A percentile compares a stretch with the other conserved stretches of the same genome.
phyloP scores from a whole-genome alignment of 2,113 vertebrate genomes.

The Macheiramphus alcinus region DNA sequence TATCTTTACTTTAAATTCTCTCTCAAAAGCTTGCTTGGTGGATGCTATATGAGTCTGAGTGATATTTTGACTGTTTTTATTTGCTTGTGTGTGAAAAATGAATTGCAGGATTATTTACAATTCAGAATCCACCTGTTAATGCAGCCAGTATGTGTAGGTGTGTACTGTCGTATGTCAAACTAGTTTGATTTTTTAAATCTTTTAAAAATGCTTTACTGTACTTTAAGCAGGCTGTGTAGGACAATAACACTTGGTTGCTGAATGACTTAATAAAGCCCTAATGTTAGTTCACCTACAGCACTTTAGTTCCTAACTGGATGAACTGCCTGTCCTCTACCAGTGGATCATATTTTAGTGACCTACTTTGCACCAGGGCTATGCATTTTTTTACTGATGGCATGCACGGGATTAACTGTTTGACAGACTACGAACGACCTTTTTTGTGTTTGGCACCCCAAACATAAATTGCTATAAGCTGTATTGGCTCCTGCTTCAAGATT shows the following conservation, averaged over 20 bases:
- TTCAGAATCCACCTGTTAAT: constrained; percentile 62
- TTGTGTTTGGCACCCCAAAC: neutral
- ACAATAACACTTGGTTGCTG: constrained; percentile 45
- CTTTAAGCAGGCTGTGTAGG: constrained; percentile 51
- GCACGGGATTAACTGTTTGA: neutral
- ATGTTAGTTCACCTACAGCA: constrained; percentile 45
- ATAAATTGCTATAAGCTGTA: neutral
- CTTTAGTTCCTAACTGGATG: constrained; percentile 52
- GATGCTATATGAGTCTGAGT: constrained; percentile 58
- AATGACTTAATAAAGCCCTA: constrained; percentile 62
- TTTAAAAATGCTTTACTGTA: constrained; percentile 58
- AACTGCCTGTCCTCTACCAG: constrained; percentile 38
- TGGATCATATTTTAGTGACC: neutral
- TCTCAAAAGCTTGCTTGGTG: constrained; percentile 60
- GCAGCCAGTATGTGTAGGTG: constrained; percentile 49
- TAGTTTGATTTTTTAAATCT: constrained; percentile 58
- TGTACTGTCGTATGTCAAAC: constrained; percentile 56
- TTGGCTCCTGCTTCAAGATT: neutral
- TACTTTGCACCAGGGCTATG: neutral
- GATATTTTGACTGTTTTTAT: constrained; percentile 70
- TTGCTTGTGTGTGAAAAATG: constrained; percentile 56
- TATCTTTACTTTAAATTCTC: constrained; percentile 30
- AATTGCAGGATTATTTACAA: constrained; percentile 53
- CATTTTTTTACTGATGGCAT: neutral
- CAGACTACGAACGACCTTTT: neutral